These are phyloP conservation scores for Antitype chi DNA, from an alignment of 2,888 invertebrate species.

Conservation along the genomic window DNA sequence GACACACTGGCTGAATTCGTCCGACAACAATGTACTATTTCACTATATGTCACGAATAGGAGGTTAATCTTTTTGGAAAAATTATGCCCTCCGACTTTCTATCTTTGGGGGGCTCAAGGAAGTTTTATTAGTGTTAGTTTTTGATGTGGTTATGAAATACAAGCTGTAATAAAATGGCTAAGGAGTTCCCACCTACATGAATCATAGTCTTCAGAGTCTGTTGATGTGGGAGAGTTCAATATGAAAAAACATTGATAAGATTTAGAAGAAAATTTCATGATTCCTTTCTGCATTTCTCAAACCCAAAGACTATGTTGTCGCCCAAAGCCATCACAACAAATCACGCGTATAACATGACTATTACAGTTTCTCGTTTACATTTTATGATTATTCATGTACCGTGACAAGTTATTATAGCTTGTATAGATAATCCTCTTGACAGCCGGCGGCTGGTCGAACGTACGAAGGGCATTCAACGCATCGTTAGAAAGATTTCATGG, in stretches of 20 bases:
- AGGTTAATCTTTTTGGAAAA: constrained; percentile 45
- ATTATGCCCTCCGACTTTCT: not conserved
- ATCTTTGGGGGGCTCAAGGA: not conserved
- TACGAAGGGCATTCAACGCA: constrained; percentile 34
- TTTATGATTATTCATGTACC: constrained; percentile 7
- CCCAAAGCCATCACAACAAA: not conserved
- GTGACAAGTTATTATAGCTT: constrained; percentile 37
- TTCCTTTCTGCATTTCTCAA: not conserved
- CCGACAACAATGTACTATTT: constrained; percentile 55
- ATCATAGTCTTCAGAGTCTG: not conserved
- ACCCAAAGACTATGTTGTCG: not conserved
- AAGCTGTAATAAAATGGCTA: not conserved
- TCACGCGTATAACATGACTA: not conserved
- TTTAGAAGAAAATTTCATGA: not conserved
- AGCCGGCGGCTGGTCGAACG: constrained; percentile 23
- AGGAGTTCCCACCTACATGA: no score
- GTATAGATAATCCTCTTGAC: constrained; percentile 41
- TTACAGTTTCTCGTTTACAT: not conserved
- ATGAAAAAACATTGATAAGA: not conserved
- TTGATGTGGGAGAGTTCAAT: not conserved
- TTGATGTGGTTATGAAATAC: not conserved
- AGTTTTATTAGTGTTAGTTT: not conserved
- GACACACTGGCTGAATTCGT: constrained; percentile 65
- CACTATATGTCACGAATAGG: constrained; percentile 40
- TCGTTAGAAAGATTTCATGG: constrained; percentile 22